Evolutionary conservation across 2,797 vertebrate species (phyloP).

Genomic region (Poliocrania exsul): DNA sequence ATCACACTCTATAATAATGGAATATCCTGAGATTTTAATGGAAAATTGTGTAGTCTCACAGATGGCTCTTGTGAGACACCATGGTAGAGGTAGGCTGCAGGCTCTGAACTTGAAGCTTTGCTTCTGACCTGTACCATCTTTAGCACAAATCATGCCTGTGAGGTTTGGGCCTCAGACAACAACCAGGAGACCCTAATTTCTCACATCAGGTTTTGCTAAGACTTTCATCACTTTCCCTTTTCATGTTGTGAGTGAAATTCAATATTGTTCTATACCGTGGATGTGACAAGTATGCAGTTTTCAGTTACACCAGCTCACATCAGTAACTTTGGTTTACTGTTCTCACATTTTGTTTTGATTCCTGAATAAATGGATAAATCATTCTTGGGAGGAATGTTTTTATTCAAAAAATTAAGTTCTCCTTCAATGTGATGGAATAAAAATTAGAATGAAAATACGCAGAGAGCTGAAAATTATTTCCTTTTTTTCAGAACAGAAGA

Average conservation of each 20-base stretch:
- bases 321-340: neutral
- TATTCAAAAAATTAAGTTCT: neutral
- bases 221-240: neutral
- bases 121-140: neutral
- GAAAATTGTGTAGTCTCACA: neutral
- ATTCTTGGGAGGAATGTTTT: neutral
- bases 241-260: neutral
- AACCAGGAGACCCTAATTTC: neutral
- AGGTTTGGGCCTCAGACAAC: neutral
- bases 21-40: neutral
- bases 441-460: neutral
- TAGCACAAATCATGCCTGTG: neutral
- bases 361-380: neutral
- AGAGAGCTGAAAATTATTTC: neutral
- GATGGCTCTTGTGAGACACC: neutral
- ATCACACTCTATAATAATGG: neutral
- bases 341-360: neutral
- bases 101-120: neutral
- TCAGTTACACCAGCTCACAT: neutral
- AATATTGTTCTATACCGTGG: neutral
- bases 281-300: neutral
- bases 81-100: neutral
- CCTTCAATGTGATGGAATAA: neutral
- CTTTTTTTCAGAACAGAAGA: neutral
- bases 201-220: neutral